phyloP scores from a whole-genome alignment of 1,140 invertebrate species.

The Tetramorium simillimum region DNA sequence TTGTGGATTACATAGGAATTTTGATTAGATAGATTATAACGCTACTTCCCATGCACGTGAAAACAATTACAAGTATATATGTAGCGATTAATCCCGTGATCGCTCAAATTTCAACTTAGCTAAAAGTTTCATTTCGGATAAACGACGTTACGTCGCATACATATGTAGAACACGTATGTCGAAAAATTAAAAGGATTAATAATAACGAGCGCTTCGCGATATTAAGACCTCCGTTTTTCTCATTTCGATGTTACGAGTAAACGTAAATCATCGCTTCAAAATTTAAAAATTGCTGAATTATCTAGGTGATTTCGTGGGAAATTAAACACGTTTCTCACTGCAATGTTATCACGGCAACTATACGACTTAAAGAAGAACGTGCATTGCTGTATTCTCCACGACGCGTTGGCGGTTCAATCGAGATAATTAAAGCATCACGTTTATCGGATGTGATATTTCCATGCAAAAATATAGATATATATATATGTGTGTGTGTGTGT shows the following conservation, averaged over 20 bases:
- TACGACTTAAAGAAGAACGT: conserved; percentile 36
- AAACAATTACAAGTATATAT: not conserved
- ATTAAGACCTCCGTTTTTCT: not conserved
- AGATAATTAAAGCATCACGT: not conserved
- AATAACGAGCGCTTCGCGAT: not conserved
- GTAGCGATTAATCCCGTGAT: not conserved
- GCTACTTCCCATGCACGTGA: not conserved
- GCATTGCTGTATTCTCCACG: not conserved
- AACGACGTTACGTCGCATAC: not conserved
- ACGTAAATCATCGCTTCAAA: conserved; percentile 31
- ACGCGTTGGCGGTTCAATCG: conserved; percentile 6
- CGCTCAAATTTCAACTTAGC: not conserved
- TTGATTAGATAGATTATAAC: not conserved
- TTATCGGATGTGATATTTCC: not conserved
- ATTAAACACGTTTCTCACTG: conserved; percentile 28
- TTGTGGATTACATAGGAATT: not conserved
- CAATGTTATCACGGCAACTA: conserved; percentile 2
- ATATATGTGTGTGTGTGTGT: too few relatives aligned
- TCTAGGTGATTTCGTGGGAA: conserved; percentile 19
- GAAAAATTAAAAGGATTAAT: conserved; percentile 23
- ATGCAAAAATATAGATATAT: not conserved
- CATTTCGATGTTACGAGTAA: not conserved
- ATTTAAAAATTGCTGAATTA: conserved; percentile 48
- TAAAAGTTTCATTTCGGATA: not conserved
- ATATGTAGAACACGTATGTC: not conserved